These are phyloP conservation scores for Leucophenga montana DNA, from an alignment of 2,888 invertebrate species.

Conservation along the genomic window DNA sequence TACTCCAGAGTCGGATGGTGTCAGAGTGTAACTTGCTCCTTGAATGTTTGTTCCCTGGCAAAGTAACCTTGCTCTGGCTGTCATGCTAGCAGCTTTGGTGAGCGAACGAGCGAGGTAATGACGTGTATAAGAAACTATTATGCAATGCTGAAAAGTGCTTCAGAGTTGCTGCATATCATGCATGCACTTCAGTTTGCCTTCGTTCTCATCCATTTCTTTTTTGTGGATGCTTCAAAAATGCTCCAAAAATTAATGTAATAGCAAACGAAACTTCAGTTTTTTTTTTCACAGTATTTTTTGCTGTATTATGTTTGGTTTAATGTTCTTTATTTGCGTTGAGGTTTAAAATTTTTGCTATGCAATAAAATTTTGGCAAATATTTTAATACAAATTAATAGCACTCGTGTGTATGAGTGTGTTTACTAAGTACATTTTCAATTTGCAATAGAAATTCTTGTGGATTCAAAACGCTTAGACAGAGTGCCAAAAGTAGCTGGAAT, in stretches of 20 bases:
- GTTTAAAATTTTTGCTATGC: background rate
- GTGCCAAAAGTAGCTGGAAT: too few species aligned
- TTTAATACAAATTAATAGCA: too few species aligned
- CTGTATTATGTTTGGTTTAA: background rate
- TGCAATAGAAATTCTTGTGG: too few species aligned
- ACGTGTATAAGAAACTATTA: constrained; percentile 52
- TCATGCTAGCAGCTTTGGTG: background rate
- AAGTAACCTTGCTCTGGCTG: background rate
- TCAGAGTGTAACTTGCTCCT: background rate
- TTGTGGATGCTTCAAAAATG: constrained; percentile 29
- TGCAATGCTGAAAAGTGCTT: constrained; percentile 30
- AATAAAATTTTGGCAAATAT: background rate
- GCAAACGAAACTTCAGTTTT: background rate
- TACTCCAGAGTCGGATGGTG: background rate
- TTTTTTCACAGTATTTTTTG: background rate
- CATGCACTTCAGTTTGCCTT: background rate
- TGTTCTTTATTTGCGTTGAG: background rate
- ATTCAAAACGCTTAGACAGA: too few species aligned
- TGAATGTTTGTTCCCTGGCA: background rate
- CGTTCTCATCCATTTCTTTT: constrained; percentile 19
- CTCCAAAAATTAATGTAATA: background rate
- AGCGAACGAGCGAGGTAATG: constrained; percentile 51
- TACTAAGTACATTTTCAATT: too few species aligned
- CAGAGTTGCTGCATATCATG: constrained; percentile 7
- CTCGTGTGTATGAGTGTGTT: too few species aligned